These are phyloP conservation scores for Miltochrista miniata DNA, from an alignment of 2,888 invertebrate species.

Conservation along the genomic window DNA sequence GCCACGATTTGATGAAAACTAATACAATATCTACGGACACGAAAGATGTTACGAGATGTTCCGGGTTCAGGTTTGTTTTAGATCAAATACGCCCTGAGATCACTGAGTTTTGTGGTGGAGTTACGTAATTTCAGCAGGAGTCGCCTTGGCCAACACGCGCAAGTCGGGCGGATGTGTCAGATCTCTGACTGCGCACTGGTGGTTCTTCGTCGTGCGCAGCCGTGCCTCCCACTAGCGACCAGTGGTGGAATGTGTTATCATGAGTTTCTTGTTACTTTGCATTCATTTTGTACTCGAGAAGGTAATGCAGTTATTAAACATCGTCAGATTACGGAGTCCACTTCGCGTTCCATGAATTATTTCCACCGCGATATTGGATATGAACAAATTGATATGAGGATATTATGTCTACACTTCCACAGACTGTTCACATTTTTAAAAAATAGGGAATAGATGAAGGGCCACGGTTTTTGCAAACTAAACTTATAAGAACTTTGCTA, in stretches of 20 bases:
- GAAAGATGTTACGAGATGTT: conserved; percentile 60
- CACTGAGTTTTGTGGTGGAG: conserved; percentile 69
- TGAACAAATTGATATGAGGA: conserved; percentile 16
- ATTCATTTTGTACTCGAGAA: conserved; percentile 65
- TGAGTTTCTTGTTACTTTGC: conserved; percentile 78
- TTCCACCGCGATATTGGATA: conserved; percentile 48
- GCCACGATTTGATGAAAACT: conserved; percentile 31
- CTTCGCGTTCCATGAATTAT: conserved; percentile 61
- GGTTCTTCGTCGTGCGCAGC: conserved; percentile 68
- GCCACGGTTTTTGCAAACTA: not conserved
- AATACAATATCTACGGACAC: conserved; percentile 50
- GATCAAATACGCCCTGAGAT: conserved; percentile 75
- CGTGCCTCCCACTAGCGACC: conserved; percentile 73
- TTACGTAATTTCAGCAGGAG: conserved; percentile 81
- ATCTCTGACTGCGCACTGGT: conserved; percentile 74
- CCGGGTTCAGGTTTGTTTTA: conserved; percentile 57
- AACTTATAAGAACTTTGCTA: too few relatives aligned
- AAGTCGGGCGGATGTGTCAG: conserved; percentile 80
- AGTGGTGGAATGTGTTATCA: conserved; percentile 69
- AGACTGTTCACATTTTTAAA: not conserved
- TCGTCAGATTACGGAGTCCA: conserved; percentile 70
- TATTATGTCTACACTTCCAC: not conserved
- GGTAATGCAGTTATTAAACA: conserved; percentile 59
- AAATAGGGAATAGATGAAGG: conserved; percentile 3
- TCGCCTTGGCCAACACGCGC: conserved; percentile 81